phyloP scores from a whole-genome alignment of 2,888 invertebrate species.

The Ophion obscuratus region DNA sequence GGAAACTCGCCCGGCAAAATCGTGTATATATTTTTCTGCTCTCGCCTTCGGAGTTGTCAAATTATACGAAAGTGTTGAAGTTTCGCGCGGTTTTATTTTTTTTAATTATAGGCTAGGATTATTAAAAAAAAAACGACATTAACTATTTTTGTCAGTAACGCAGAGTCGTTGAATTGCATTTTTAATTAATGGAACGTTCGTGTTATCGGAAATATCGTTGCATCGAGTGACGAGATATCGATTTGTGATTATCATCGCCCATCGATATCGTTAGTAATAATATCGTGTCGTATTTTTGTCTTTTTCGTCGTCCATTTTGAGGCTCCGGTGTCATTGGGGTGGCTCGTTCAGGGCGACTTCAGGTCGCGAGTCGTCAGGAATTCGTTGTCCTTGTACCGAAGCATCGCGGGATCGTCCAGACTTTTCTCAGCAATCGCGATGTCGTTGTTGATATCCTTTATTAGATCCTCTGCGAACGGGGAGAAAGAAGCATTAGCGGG shows the following conservation, averaged over 20 bases:
- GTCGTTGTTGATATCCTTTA: slow-evolving; percentile 91
- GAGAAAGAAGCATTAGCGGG: neutral
- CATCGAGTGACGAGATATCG: neutral
- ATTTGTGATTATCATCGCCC: neutral
- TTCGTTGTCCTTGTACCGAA: slow-evolving; percentile 84
- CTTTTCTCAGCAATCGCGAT: slow-evolving; percentile 88
- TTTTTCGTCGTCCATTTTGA: neutral
- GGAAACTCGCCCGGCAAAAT: neutral
- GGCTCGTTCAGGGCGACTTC: neutral
- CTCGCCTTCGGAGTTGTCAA: neutral
- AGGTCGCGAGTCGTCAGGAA: slow-evolving; percentile 84
- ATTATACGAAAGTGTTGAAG: neutral
- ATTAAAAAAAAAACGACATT: neutral
- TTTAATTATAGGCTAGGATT: neutral
- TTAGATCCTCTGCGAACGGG: slow-evolving; percentile 88
- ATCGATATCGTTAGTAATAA: neutral
- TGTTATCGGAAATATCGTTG: neutral
- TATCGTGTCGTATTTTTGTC: neutral
- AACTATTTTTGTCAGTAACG: neutral
- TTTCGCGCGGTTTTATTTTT: neutral
- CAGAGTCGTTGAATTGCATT: neutral
- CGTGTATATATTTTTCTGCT: neutral
- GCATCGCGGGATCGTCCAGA: slow-evolving; percentile 86
- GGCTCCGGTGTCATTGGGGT: neutral
- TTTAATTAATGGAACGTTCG: neutral